Evolutionary conservation across 1,140 invertebrate genomes (phyloP).

Genomic region (Aphis craccivora): DNA sequence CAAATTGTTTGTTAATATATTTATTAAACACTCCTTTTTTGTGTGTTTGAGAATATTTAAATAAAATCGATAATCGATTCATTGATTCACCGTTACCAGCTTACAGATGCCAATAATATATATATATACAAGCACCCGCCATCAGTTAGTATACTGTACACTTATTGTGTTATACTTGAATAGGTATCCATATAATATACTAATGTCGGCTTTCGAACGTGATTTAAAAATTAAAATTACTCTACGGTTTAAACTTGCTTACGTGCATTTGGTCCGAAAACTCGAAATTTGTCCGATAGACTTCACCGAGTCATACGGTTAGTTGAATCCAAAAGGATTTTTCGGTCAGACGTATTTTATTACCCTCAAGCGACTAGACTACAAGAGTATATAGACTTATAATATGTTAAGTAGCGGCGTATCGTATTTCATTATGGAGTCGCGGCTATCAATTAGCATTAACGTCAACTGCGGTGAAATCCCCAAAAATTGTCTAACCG

Average conservation of each 20-base stretch:
- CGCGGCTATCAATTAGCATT: slow-evolving; percentile 54
- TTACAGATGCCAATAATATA: neutral
- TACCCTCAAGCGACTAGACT: slow-evolving; percentile 6
- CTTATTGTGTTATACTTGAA: neutral
- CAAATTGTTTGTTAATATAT: neutral
- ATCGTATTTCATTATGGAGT: slow-evolving; percentile 48
- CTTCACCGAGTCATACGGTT: slow-evolving; percentile 44
- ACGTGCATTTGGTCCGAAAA: neutral
- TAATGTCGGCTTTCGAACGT: neutral
- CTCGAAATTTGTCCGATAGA: slow-evolving; percentile 40
- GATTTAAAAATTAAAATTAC: neutral
- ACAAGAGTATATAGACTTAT: slow-evolving; percentile 20
- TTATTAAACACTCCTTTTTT: neutral
- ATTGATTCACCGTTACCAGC: neutral
- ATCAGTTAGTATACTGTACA: neutral
- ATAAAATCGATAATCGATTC: neutral
- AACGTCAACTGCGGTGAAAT: slow-evolving; percentile 51
- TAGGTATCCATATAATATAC: neutral
- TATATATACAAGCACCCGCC: neutral
- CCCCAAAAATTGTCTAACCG: slow-evolving; percentile 44
- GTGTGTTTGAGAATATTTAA: neutral
- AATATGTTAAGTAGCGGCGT: slow-evolving; percentile 53
- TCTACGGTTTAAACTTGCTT: neutral
- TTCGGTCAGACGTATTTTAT: slow-evolving; percentile 52
- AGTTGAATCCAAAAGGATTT: slow-evolving; percentile 47